These are phyloP conservation scores for Petromus typicus DNA, from an alignment of 2,113 vertebrate species.

Conservation along the genomic window DNA sequence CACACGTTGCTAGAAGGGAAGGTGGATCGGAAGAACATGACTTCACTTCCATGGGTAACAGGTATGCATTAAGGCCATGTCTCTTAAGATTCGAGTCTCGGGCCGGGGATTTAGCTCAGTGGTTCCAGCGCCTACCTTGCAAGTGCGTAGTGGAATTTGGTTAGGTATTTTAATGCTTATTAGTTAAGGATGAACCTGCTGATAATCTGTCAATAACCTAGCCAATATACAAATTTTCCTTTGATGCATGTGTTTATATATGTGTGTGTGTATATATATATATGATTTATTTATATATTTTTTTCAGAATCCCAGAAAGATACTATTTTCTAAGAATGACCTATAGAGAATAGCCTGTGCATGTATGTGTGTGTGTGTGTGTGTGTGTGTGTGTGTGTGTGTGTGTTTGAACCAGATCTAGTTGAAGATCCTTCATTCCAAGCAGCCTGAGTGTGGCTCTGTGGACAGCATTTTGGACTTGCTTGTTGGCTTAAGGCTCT, in stretches of 20 bases:
- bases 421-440: background rate
- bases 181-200: background rate
- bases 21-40: background rate
- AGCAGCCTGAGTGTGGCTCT: background rate
- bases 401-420: slow-evolving; percentile 11
- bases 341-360: background rate
- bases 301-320: background rate
- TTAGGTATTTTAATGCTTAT: slow-evolving; percentile 23
- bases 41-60: background rate
- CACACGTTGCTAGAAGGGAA: background rate
- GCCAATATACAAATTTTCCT: background rate
- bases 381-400: background rate
- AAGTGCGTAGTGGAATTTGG: background rate
- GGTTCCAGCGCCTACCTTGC: background rate
- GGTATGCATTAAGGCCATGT: background rate
- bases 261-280: background rate
- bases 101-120: background rate
- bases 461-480: background rate
- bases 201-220: background rate
- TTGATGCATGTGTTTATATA: background rate
- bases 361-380: background rate
- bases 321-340: background rate
- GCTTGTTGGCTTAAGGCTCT: background rate
- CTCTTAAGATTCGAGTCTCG: background rate
- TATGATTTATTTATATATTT: background rate